Evolutionary conservation across 2,113 vertebrate species (phyloP), one percentile per base, ranked within the genome.

Genomic region (Haplochromis burtoni): DNA sequence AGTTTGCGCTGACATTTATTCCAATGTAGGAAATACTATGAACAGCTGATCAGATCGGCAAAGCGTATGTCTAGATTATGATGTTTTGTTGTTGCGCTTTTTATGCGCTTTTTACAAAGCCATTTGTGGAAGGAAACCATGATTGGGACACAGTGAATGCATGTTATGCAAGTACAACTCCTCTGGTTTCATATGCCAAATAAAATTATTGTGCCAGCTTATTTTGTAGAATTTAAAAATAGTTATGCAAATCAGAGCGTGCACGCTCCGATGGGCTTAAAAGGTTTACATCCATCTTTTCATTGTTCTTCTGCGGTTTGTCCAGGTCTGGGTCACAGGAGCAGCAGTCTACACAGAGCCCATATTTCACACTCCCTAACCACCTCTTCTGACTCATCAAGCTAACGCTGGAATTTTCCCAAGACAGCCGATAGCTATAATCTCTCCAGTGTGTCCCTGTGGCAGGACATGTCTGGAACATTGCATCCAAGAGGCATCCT

Each of bases 1-100:
- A 35, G 31, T 35, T 35, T 35, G 31, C 3, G 0, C 61, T 66
- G 17, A 1, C 17, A 35, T 2, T 66, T 35, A 66, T 66, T 38
- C 61, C 10, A 21, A 35, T 0, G 10, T 66, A 35, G 31, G 6
- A 66, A 66, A n/a, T 35, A 3, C 61, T 66, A 12, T 38, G 3
- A n/a, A 8, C 61, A 66, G 31, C 61, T 66, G 17, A 63, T 63
- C 59, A n/a, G 59, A 35, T n/a, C 4, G 31, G 6, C 17, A 35
- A 35, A 63, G 31, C 0, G 2, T 63, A 10, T 63, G 35, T 63
- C 31, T n/a, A 12, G 61, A 66, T n/a, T 66, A 66, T n/a, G 10
- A 66, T 21, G 61, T 38, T 38, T 38, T 66, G 33, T 35, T n/a
- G 31, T 21, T 66, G 7, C 3, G 4, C 61, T 66, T 66, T 66